phyloP scores from a whole-genome alignment of 2,797 vertebrate species.

The Odontamblyopus lacepedii region DNA sequence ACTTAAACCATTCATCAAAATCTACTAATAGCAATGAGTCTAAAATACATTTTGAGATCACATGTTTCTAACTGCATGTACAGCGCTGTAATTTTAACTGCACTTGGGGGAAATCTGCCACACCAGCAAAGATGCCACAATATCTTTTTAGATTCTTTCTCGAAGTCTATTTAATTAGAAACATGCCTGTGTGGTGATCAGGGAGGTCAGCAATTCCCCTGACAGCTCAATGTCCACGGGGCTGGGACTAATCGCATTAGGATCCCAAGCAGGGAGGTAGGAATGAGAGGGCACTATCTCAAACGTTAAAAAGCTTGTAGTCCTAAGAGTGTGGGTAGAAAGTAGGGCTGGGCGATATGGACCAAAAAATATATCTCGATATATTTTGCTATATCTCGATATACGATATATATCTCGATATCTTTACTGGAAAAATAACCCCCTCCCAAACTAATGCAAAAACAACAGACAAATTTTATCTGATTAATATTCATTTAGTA shows the following conservation, averaged over 20 bases:
- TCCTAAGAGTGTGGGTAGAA: neutral
- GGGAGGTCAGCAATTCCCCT: slow-evolving; percentile 52
- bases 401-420: too few relatives aligned
- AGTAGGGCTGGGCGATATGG: too few relatives aligned
- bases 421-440: too few relatives aligned
- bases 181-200: slow-evolving; percentile 27
- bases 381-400: too few relatives aligned
- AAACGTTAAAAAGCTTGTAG: neutral
- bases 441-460: too few relatives aligned
- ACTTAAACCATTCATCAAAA: too few relatives aligned
- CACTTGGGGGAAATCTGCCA: slow-evolving; percentile 5
- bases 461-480: too few relatives aligned
- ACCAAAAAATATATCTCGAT: too few relatives aligned
- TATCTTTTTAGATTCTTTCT: slow-evolving; percentile 22
- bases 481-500: too few relatives aligned
- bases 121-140: neutral
- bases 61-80: slow-evolving; percentile 29
- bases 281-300: slow-evolving; percentile 7
- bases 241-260: slow-evolving; percentile 64
- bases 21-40: neutral
- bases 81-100: slow-evolving; percentile 12
- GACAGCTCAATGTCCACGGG: slow-evolving; percentile 55
- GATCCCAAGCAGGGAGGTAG: slow-evolving; percentile 41
- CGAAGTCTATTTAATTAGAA: slow-evolving; percentile 41
- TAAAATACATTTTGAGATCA: slow-evolving; percentile 52